Evolutionary conservation across 2,113 vertebrate species (phyloP), one percentile per base, ranked within the genome.

Genomic region (Thymallus thymallus): DNA sequence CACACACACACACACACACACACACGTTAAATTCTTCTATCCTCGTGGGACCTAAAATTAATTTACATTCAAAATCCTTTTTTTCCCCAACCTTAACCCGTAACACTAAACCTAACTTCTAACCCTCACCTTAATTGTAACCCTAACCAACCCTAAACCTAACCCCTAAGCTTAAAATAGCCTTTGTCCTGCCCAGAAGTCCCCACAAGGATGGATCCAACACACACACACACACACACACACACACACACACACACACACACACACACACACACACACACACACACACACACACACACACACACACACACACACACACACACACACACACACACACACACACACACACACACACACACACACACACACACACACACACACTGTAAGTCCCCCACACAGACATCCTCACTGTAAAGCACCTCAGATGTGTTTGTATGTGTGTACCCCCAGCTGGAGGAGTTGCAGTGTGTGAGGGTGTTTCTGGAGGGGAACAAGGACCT

Each of bases 401-500:
- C 20, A 46, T 41, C 30, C n/a, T 10, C 5, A 13, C 22, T 24
- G 22, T 46, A 68, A 46, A 22, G n/a, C 41, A 4, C 9, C 63
- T 45, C 24, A 29, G 41, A n/a, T 12, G 45, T 41, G 2, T 41
- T 1, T 71, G 13, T 68, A 2, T 61, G 16, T 65, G 41, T 74
- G 35, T 74, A 26, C 55, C 13, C 45, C 10, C 41, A 75, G 73
- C 26, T 30, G 61, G 48, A 65, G 69, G 80, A 87, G 41, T 13
- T 79, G 20, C 45, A 56, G 23, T 64, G 71, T 12, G 69, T 87
- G 71, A 81, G 69, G 56, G 6, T 58, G 6, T 89, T 89, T 60
- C 68, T 89, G 48, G 71, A 81, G 5, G 69, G 71, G 76, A 87
- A 87, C 81, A 81, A 77, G 72, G 84, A 89, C 79, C 76, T 89